Evolutionary conservation across 2,113 vertebrate species (phyloP).

Genomic region (Chionodraco myersi): DNA sequence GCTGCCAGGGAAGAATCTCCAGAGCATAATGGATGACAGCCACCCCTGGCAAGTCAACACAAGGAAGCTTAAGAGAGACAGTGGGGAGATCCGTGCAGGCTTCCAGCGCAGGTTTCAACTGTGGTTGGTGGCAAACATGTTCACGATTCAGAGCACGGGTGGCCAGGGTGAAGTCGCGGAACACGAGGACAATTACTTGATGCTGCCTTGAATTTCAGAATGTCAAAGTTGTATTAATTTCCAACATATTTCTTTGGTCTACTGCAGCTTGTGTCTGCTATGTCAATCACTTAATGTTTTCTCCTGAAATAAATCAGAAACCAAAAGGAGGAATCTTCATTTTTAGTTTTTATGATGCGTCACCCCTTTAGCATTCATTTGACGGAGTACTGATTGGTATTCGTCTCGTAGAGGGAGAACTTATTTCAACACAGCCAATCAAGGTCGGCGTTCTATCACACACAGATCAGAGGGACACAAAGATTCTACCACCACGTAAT

Average conservation of each 20-base stretch:
- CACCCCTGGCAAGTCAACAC: conserved; percentile 46
- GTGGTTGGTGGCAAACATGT: neutral
- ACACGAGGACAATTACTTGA: neutral
- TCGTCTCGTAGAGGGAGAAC: neutral
- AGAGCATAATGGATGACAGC: conserved; percentile 54
- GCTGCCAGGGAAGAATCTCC: conserved; percentile 36
- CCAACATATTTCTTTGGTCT: no score
- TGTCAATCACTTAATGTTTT: no score
- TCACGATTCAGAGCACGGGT: neutral
- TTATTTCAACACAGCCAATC: neutral
- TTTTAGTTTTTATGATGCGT: neutral
- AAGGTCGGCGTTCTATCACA: neutral
- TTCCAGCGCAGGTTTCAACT: neutral
- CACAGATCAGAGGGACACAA: neutral
- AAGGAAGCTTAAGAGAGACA: conserved; percentile 39
- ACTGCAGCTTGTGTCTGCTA: no score
- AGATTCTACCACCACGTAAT: neutral
- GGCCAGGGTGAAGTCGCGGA: conserved; percentile 16
- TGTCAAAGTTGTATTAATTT: neutral
- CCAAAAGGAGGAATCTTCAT: no score
- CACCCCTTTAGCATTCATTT: neutral
- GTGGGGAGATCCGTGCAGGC: conserved; percentile 17
- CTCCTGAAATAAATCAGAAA: no score
- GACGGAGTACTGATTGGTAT: neutral
- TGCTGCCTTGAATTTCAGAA: neutral